phyloP scores from a whole-genome alignment of 1,140 invertebrate genomes.

The Drosophila bipectinata region DNA sequence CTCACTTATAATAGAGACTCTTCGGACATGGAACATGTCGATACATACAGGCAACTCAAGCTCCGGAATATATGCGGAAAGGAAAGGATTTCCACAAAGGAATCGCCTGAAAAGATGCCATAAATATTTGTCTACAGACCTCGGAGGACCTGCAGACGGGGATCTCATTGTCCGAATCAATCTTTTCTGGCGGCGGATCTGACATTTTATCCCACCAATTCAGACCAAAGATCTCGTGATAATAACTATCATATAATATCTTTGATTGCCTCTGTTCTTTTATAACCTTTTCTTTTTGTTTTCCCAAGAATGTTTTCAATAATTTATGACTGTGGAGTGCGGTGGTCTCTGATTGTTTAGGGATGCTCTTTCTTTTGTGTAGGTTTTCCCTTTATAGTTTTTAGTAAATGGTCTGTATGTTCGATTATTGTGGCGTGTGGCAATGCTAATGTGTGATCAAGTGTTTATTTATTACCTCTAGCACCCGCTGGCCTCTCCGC shows the following conservation, averaged over 20 bases:
- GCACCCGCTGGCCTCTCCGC: slow-evolving; percentile 61
- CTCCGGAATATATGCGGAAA: background rate
- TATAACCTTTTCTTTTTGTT: background rate
- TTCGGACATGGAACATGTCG: background rate
- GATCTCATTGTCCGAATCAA: no score
- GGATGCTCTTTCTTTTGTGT: slow-evolving; percentile 20
- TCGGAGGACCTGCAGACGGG: no score
- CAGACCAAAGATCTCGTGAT: no score
- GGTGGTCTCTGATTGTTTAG: slow-evolving; percentile 62
- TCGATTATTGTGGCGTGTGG: slow-evolving; percentile 17
- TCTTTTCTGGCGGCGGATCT: no score
- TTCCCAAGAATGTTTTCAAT: slow-evolving; percentile 62
- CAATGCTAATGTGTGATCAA: slow-evolving; percentile 74
- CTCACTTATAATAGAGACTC: background rate
- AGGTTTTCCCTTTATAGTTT: slow-evolving; percentile 42
- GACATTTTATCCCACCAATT: background rate
- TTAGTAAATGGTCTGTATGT: slow-evolving; percentile 55
- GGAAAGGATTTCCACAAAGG: background rate
- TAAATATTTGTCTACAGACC: background rate
- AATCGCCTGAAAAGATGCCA: background rate
- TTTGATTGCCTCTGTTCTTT: no score
- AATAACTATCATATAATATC: no score
- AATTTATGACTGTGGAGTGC: slow-evolving; percentile 54
- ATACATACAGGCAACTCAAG: background rate
- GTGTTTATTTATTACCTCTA: slow-evolving; percentile 82